Evolutionary conservation across 2,797 vertebrate species (phyloP).

Genomic region (Eulemur albifrons): DNA sequence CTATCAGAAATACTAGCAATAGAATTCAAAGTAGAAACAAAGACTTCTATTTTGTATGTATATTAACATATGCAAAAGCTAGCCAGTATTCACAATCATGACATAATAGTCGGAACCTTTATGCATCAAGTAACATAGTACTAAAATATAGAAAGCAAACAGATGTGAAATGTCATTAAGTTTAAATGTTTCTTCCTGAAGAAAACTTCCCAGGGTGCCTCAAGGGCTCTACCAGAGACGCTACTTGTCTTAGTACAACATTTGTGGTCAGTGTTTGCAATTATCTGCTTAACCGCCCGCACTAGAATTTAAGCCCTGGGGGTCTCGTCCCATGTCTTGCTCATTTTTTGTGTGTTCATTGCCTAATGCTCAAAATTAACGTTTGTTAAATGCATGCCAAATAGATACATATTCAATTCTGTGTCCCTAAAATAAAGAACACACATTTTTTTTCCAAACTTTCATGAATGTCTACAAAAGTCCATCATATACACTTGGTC

Average conservation of each 20-base stretch:
- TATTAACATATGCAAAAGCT: not conserved
- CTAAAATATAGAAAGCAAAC: not conserved
- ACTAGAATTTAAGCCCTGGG: not conserved
- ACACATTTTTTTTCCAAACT: not conserved
- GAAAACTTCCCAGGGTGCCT: not conserved
- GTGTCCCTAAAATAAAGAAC: not conserved
- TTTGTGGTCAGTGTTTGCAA: not conserved
- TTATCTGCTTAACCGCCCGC: fast-evolving
- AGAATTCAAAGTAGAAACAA: not conserved
- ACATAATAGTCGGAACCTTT: not conserved
- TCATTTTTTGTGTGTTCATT: not conserved
- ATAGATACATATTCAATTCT: not conserved
- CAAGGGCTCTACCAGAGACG: not conserved
- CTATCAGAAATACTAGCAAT: not conserved
- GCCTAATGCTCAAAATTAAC: too few relatives aligned
- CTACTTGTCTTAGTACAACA: not conserved
- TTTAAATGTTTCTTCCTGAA: not conserved
- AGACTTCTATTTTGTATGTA: not conserved
- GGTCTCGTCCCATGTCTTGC: not conserved
- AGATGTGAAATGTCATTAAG: not conserved
- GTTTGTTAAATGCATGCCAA: not conserved
- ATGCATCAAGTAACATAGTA: not conserved
- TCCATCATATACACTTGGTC: not conserved
- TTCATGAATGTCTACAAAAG: not conserved
- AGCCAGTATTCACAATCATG: not conserved